phyloP scores from a whole-genome alignment of 2,888 invertebrate genomes.

The Operophtera brumata region DNA sequence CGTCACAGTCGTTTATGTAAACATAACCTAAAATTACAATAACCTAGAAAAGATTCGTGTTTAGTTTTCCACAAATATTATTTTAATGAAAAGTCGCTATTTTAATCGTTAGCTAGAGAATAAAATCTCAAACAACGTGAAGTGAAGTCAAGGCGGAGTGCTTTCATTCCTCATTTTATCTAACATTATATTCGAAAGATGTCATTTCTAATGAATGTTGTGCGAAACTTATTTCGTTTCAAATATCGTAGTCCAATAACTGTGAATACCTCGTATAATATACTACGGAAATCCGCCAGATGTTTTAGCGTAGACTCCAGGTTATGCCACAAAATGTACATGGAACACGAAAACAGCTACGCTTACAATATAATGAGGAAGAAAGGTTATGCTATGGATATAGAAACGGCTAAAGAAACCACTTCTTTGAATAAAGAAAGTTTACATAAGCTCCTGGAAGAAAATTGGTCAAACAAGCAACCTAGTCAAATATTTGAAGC shows the following conservation, averaged over 20 bases:
- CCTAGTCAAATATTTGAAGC: constrained; percentile 50
- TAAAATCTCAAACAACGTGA: no score
- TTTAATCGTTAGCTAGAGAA: no score
- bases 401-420: constrained; percentile 32
- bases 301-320: constrained; percentile 42
- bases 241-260: constrained; percentile 25
- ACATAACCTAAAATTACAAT: no score
- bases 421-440: constrained; percentile 38
- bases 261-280: constrained; percentile 18
- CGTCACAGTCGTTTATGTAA: no score
- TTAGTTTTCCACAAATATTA: no score
- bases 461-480: constrained; percentile 53
- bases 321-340: constrained; percentile 53
- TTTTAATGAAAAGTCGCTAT: no score
- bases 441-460: constrained; percentile 45
- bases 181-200: not conserved
- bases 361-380: constrained; percentile 65
- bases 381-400: constrained; percentile 54
- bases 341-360: constrained; percentile 67
- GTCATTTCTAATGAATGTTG: constrained; percentile 18
- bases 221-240: constrained; percentile 30
- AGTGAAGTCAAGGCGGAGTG: no score
- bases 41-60: no score
- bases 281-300: constrained; percentile 34
- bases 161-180: no score